Base-by-base conservation (phyloP, 2,797 vertebrate species). In the Heterohyrax brucei region DNA sequence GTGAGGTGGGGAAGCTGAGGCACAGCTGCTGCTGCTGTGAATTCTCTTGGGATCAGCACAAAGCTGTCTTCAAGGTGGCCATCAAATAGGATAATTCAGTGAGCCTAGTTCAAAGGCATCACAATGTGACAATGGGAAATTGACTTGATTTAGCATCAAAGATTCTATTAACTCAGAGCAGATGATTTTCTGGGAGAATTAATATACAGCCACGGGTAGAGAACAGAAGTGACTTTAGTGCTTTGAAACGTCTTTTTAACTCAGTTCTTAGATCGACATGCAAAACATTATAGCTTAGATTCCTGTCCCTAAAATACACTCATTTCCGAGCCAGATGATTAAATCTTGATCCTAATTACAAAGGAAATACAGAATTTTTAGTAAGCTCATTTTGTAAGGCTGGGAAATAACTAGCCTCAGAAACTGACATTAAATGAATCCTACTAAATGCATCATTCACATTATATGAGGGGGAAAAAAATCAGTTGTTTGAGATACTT, bases 81-180 rank as follows among this genome's bases (percentile, higher is more conserved):
- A 83, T 81, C 85, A 76, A 83, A 84, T 4, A 91, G 85, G 75
- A n/a, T 91, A 81, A 94, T 93, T 96, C 93, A 78, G 50, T 77
- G 94, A 89, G 90, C 61, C 72, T 56, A 28, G 94, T 92, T 97
- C 95, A 97, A 97, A 96, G 95, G 88, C 94, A 56, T 93, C 81
- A 89, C 82, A 92, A 94, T 72, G 81, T 33, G n/a, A 98, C 96
- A 97, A 97, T 97, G 97, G 80, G 80, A 95, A 97, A 97, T 94
- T 84, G 93, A 94, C 92, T 93, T 93, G 77, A 96, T 95, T 97
- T 89, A 92, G 94, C 96, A 97, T 97, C 97, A 98, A 97, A 97
- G 96, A 92, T 84, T 95, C 97, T 93, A 95, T 97, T 97, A 97
- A 90, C 94, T 97, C 46, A 24, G 80, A 96, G 96, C 92, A 94